Conservation (phyloP, 2,797 vertebrate genomes). For the Alcedo atthis region DNA sequence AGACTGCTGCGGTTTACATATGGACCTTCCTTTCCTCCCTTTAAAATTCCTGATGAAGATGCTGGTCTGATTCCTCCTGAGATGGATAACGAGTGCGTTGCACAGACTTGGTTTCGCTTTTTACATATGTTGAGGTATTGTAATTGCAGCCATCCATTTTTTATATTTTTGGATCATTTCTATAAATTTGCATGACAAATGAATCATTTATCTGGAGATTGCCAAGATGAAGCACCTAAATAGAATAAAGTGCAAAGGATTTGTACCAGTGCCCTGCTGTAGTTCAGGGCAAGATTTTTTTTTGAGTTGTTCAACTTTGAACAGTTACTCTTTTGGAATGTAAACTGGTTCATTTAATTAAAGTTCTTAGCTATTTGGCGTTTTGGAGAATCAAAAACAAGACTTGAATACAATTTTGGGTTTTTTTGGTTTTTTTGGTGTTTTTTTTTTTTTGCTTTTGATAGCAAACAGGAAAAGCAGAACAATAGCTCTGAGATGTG, state of each 20-base stretch:
- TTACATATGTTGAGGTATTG: slow-evolving; percentile 92
- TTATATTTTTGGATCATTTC: background rate
- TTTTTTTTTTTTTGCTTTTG: no score
- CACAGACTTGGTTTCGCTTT: slow-evolving; percentile 94
- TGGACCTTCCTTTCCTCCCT: slow-evolving; percentile 88
- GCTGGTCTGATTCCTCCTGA: slow-evolving; percentile 88
- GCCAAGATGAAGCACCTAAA: background rate
- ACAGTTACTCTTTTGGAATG: background rate
- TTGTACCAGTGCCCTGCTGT: background rate
- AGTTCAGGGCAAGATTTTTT: background rate
- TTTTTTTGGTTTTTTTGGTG: no score
- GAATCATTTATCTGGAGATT: background rate
- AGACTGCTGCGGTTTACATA: slow-evolving; percentile 90
- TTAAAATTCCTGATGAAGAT: slow-evolving; percentile 92
- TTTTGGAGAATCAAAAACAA: background rate
- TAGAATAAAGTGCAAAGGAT: background rate
- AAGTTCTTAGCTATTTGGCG: background rate
- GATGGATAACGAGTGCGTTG: slow-evolving; percentile 89
- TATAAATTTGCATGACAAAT: background rate
- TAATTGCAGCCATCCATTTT: background rate
- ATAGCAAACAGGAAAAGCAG: slow-evolving; percentile 14
- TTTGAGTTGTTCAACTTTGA: background rate
- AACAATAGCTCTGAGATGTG: background rate
- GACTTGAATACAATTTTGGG: background rate
- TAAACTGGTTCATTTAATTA: background rate